phyloP scores from a whole-genome alignment of 64 coral and sea anemone genomes.

The Stylophora pistillata region DNA sequence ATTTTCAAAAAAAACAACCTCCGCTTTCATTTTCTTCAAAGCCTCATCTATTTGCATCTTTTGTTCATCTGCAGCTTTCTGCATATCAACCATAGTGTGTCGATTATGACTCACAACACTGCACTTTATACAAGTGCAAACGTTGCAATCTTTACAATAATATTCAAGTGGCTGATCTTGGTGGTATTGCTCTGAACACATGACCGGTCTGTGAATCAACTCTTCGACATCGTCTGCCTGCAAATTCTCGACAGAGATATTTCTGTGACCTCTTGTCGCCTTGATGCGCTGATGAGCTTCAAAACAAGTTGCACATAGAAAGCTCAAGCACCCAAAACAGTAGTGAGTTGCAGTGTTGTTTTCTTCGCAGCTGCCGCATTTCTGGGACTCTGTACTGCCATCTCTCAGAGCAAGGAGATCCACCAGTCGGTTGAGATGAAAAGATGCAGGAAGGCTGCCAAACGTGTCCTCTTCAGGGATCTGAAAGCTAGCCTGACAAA shows the following conservation, averaged over 20 bases:
- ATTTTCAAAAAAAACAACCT: constrained; percentile 1
- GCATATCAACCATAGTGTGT: constrained; percentile 13
- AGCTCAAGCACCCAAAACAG: constrained; percentile 11
- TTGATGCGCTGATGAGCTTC: constrained; percentile 20
- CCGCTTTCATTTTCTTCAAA: background rate
- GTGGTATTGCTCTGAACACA: constrained; percentile 40
- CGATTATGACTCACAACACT: constrained; percentile 18
- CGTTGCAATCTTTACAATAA: constrained; percentile 40
- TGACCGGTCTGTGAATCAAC: constrained; percentile 14
- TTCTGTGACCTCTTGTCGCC: constrained; percentile 1
- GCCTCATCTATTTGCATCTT: background rate
- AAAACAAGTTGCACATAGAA: constrained; percentile 10
- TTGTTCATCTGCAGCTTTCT: constrained; percentile 11
- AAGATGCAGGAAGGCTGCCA: no score
- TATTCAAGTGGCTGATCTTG: constrained; percentile 8
- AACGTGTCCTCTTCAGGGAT: no score
- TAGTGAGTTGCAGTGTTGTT: background rate
- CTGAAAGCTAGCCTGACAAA: no score
- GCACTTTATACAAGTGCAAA: constrained; percentile 31
- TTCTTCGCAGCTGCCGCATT: constrained; percentile 11
- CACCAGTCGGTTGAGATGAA: no score
- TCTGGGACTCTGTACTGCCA: constrained; percentile 1
- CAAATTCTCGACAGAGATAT: constrained; percentile 23
- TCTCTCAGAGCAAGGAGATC: no score
- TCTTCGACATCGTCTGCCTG: constrained; percentile 28